A percentile compares a stretch with the other conserved stretches of the same genome.
These are phyloP conservation scores for Larimichthys crocea DNA, from an alignment of 2,113 vertebrate genomes.

Conservation along the genomic window DNA sequence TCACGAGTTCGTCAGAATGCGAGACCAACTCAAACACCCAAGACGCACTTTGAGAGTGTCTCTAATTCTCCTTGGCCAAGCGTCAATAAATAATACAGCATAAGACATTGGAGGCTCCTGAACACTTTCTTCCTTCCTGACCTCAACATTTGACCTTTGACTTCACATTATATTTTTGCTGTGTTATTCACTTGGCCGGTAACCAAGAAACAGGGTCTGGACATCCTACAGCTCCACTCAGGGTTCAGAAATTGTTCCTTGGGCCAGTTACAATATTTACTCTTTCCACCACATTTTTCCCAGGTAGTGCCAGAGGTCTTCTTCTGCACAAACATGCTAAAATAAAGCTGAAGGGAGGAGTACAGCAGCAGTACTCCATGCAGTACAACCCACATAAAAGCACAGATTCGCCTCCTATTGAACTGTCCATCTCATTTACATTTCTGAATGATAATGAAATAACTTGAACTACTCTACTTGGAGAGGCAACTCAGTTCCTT, in stretches of 20 bases:
- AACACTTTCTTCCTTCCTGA: too few species aligned
- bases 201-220: neutral
- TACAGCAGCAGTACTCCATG: too few species aligned
- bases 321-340: neutral
- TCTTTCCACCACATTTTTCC: neutral
- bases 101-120: too few species aligned
- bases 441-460: neutral
- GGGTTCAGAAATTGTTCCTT: neutral
- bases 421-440: neutral
- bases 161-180: neutral
- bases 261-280: neutral
- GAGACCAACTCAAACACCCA: too few species aligned
- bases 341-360: neutral
- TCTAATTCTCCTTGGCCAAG: too few species aligned
- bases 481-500: neutral
- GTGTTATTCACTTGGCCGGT: neutral
- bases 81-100: too few species aligned
- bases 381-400: constrained; percentile 18
- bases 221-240: neutral
- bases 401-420: neutral
- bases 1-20: too few species aligned
- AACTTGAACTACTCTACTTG: neutral
- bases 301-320: neutral
- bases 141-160: too few species aligned
- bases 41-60: too few species aligned